These are phyloP conservation scores for Lepidurus arcticus DNA, from an alignment of 1,140 invertebrate genomes.

Conservation along the genomic window DNA sequence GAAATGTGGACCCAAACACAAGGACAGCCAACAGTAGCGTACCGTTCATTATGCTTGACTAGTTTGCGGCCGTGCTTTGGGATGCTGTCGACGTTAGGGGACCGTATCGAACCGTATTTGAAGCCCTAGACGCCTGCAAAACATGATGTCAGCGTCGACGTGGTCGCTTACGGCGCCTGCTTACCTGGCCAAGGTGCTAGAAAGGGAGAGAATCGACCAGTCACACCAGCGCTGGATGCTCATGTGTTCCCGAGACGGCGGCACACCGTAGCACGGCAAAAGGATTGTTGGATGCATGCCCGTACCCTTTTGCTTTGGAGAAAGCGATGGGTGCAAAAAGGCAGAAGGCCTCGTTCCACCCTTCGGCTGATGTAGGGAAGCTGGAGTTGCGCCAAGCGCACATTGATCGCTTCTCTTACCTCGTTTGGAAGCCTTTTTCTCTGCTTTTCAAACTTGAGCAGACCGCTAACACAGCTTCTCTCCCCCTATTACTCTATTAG, in stretches of 20 bases:
- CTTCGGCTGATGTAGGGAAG: not conserved
- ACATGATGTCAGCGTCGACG: not conserved
- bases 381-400: constrained; percentile 20
- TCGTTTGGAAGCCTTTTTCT: not conserved
- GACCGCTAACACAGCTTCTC: constrained; percentile 18
- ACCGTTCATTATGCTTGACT: not conserved
- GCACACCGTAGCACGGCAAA: not conserved
- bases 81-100: not conserved
- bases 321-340: not conserved
- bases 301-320: not conserved
- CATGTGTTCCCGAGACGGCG: not conserved
- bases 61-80: not conserved
- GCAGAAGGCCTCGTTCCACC: not conserved
- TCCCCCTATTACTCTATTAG: not conserved
- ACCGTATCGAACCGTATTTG: constrained; percentile 14
- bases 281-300: not conserved
- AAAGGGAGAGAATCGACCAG: constrained; percentile 12
- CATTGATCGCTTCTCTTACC: constrained; percentile 18
- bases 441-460: constrained; percentile 2
- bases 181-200: constrained; percentile 15
- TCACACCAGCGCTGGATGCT: not conserved
- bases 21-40: not conserved
- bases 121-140: not conserved
- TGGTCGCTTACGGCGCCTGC: constrained; percentile 16
- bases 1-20: not conserved